phyloP scores from a whole-genome alignment of 1,140 invertebrate species.

The Lasaia peninsularis region DNA sequence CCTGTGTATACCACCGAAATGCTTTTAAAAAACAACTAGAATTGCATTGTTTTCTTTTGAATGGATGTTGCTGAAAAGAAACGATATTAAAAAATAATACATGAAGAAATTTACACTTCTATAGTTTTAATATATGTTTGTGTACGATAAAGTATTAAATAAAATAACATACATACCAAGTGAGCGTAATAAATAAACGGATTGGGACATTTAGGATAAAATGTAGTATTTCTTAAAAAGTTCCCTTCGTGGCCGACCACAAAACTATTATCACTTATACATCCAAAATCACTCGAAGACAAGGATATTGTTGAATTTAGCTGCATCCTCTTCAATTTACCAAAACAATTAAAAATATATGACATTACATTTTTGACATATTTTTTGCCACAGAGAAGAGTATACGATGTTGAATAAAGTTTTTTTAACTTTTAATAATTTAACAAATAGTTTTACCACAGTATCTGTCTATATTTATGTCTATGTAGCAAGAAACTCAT shows the following conservation, averaged over 20 bases:
- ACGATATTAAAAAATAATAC: not conserved
- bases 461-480: too few species aligned
- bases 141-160: not conserved
- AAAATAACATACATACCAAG: conserved; percentile 35
- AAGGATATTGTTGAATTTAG: too few species aligned
- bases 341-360: too few species aligned
- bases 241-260: not conserved
- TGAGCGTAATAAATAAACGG: conserved; percentile 48
- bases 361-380: too few species aligned
- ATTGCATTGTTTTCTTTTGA: conserved; percentile 16
- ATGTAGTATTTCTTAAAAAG: conserved; percentile 13
- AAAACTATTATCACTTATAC: too few species aligned
- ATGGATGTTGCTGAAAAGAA: conserved; percentile 26
- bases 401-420: too few species aligned
- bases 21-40: conserved; percentile 57
- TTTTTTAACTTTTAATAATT: too few species aligned
- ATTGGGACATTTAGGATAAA: conserved; percentile 26
- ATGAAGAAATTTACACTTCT: not conserved
- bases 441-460: too few species aligned
- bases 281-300: too few species aligned
- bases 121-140: not conserved
- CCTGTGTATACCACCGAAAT: conserved; percentile 60
- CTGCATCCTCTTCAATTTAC: too few species aligned
- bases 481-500: too few species aligned
- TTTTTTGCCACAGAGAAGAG: too few species aligned